These are phyloP conservation scores for Drosophila insularis DNA, from an alignment of 1,140 invertebrate genomes.

Conservation along the genomic window DNA sequence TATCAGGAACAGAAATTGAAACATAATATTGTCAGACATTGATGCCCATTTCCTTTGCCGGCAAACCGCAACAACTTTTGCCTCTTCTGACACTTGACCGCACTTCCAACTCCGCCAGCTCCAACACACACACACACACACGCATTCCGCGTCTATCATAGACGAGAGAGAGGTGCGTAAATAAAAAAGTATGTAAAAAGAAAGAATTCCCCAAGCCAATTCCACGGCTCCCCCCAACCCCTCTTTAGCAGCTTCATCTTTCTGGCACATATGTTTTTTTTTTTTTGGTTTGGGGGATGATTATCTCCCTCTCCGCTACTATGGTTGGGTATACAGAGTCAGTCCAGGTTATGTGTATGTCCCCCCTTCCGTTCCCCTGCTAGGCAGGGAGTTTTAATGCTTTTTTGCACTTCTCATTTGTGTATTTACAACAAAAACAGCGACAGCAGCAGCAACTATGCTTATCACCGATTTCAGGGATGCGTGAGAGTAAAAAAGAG, in stretches of 20 bases:
- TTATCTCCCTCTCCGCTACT: slow-evolving; percentile 28
- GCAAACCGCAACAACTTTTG: slow-evolving; percentile 69
- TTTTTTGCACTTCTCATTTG: slow-evolving; percentile 77
- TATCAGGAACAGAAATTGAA: slow-evolving; percentile 59
- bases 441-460: slow-evolving; percentile 42
- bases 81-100: slow-evolving; percentile 56
- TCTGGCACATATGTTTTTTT: slow-evolving; percentile 54
- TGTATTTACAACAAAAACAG: slow-evolving; percentile 67
- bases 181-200: slow-evolving; percentile 71
- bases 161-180: slow-evolving; percentile 60
- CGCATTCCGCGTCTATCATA: not conserved
- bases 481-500: slow-evolving; percentile 77
- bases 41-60: slow-evolving; percentile 72
- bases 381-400: slow-evolving; percentile 58
- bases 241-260: not conserved
- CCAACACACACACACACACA: too few species aligned
- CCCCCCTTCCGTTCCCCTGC: slow-evolving; percentile 17
- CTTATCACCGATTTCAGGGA: slow-evolving; percentile 62
- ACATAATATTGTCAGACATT: slow-evolving; percentile 80
- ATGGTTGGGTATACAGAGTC: not conserved
- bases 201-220: slow-evolving; percentile 34
- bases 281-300: slow-evolving; percentile 44
- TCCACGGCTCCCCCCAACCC: too few species aligned
- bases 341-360: not conserved
- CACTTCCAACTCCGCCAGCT: slow-evolving; percentile 10